A percentile compares a stretch with the other conserved stretches of the same genome.
phyloP scores from a whole-genome alignment of 2,113 vertebrate species.

The Isichthys henryi region DNA sequence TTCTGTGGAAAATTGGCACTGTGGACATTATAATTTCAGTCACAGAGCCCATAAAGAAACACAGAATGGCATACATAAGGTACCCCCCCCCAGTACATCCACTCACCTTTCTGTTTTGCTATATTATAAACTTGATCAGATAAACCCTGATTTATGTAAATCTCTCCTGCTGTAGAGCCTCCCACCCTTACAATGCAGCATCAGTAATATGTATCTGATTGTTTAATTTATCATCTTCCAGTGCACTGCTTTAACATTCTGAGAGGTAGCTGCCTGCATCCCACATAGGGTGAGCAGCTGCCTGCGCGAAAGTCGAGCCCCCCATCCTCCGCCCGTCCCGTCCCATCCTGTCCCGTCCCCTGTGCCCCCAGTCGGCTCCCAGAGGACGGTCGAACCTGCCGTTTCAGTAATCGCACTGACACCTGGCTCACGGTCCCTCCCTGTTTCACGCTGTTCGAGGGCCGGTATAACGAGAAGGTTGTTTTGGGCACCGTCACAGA shows the following conservation, averaged over 20 bases:
- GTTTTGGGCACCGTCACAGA: background rate
- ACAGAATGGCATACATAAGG: background rate
- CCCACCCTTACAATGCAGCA: background rate
- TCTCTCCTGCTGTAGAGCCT: background rate
- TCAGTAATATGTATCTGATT: background rate
- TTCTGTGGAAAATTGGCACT: background rate
- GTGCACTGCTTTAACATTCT: background rate
- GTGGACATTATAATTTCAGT: conserved; percentile 7
- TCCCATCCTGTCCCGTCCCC: background rate
- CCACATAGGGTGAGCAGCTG: background rate
- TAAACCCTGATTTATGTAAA: conserved; percentile 18
- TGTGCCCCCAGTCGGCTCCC: background rate
- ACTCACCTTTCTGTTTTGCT: conserved; percentile 7
- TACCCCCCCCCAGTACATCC: background rate
- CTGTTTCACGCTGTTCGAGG: background rate
- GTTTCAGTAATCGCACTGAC: background rate
- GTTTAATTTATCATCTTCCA: conserved; percentile 13
- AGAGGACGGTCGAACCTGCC: background rate
- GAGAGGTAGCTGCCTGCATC: background rate
- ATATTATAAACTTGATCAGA: conserved; percentile 18
- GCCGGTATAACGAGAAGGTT: background rate
- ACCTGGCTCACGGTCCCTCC: background rate
- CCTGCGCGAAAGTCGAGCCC: too few relatives aligned
- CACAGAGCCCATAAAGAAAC: background rate
- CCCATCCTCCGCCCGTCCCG: background rate